Evolutionary conservation across 2,113 vertebrate species (phyloP).

Genomic region (Aptenodytes forsteri): DNA sequence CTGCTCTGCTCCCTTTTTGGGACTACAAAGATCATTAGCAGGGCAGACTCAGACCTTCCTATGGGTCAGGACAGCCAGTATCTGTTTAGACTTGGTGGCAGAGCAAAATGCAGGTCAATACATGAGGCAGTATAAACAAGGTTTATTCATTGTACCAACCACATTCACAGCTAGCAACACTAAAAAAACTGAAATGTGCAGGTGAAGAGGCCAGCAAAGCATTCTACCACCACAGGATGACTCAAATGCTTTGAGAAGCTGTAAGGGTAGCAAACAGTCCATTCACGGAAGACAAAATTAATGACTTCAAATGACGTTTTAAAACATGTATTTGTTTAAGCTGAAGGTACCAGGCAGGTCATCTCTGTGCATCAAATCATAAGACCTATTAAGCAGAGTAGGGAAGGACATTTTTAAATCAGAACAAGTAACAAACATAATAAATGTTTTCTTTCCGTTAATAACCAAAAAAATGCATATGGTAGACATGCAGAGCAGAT

Average conservation of each 20-base stretch:
- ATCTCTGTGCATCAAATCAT: not conserved
- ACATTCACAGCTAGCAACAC: not conserved
- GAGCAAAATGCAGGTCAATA: not conserved
- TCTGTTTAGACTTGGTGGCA: not conserved
- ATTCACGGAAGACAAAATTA: not conserved
- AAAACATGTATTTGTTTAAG: not conserved
- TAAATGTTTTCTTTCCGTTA: not conserved
- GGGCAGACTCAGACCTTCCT: not conserved
- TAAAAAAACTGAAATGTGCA: not conserved
- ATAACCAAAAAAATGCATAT: not conserved
- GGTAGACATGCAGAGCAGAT: not conserved
- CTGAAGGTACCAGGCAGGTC: not conserved
- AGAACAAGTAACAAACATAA: not conserved
- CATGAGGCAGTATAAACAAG: not conserved
- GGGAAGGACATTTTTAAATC: constrained; percentile 33
- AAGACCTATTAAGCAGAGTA: constrained; percentile 24
- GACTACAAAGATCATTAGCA: not conserved
- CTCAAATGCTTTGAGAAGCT: not conserved
- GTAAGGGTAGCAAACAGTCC: not conserved
- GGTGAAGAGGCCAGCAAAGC: not conserved
- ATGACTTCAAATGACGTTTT: not conserved
- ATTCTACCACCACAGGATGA: not conserved
- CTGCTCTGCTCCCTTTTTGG: not conserved
- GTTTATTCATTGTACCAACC: not conserved
- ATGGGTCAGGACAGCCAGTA: not conserved